These are phyloP conservation scores for Colaptes auratus DNA, from an alignment of 2,113 vertebrate species.

Conservation along the genomic window DNA sequence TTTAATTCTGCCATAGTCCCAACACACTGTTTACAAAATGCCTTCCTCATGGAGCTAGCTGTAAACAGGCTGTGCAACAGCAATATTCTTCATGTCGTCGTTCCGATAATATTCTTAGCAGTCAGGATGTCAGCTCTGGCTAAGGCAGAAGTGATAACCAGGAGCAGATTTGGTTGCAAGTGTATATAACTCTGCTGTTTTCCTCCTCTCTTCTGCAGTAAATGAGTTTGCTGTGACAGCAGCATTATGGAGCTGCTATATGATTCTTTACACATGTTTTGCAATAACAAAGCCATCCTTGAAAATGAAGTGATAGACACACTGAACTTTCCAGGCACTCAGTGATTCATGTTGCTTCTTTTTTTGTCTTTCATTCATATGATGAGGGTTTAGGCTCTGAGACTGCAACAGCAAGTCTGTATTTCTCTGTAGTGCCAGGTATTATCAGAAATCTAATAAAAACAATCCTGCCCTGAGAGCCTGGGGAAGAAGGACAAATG, in stretches of 20 bases:
- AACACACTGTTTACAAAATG: neutral
- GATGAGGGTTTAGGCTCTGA: neutral
- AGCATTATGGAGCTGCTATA: constrained; percentile 10
- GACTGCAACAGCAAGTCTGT: neutral
- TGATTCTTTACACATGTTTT: constrained; percentile 8
- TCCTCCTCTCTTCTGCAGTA: constrained; percentile 5
- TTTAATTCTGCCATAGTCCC: neutral
- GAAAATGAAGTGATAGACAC: neutral
- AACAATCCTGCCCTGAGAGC: neutral
- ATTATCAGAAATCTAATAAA: neutral
- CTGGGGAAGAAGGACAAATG: neutral
- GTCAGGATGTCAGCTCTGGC: constrained; percentile 22
- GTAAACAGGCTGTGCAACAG: neutral
- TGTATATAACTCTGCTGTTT: constrained; percentile 9
- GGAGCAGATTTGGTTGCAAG: constrained; percentile 24
- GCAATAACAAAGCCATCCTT: constrained; percentile 17
- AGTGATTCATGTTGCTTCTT: neutral
- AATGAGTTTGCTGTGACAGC: constrained; percentile 49
- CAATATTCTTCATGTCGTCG: neutral
- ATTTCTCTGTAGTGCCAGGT: neutral
- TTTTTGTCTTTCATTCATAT: neutral
- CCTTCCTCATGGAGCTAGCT: neutral
- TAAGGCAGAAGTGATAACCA: constrained; percentile 30
- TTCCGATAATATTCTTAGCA: constrained; percentile 7
- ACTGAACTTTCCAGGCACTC: neutral